A percentile compares a stretch with the other conserved stretches of the same genome.
Conservation (phyloP, 1,140 invertebrate species). For the Whitmania pigra region DNA sequence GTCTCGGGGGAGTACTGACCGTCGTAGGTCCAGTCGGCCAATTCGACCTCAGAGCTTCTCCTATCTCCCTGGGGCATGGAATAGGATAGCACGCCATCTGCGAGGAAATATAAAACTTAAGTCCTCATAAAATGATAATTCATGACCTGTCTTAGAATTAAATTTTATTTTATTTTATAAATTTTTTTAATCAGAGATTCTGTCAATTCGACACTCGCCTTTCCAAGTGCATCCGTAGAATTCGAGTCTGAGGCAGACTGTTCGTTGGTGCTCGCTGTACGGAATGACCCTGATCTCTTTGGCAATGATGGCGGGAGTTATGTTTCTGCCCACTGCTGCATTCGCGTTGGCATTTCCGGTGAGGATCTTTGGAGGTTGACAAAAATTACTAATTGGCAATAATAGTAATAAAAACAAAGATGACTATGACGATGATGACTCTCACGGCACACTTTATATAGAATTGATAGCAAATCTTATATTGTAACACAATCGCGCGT, state of each 20-base stretch:
- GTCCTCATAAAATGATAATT: neutral
- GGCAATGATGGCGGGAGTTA: conserved; percentile 39
- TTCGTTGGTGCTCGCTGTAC: conserved; percentile 32
- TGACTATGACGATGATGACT: too few species aligned
- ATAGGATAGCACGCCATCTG: conserved; percentile 59
- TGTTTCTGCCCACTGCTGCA: conserved; percentile 33
- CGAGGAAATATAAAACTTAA: neutral
- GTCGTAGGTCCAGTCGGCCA: conserved; percentile 83
- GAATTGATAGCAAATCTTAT: too few species aligned
- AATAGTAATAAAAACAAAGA: too few species aligned
- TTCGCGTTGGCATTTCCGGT: conserved; percentile 37
- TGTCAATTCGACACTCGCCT: conserved; percentile 29
- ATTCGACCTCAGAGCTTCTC: conserved; percentile 59
- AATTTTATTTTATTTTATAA: neutral
- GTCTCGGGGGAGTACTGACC: conserved; percentile 46
- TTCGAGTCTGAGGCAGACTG: conserved; percentile 39
- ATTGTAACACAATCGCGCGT: too few species aligned
- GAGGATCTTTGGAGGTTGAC: conserved; percentile 34
- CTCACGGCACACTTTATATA: too few species aligned
- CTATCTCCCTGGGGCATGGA: conserved; percentile 67
- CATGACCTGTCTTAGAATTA: neutral
- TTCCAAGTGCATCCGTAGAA: conserved; percentile 38
- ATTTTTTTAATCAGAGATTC: neutral
- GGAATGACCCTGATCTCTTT: conserved; percentile 38
- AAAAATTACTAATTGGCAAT: neutral